Conservation (phyloP, 2,113 vertebrate genomes). For the Sterrhoptilus dennistouni region DNA sequence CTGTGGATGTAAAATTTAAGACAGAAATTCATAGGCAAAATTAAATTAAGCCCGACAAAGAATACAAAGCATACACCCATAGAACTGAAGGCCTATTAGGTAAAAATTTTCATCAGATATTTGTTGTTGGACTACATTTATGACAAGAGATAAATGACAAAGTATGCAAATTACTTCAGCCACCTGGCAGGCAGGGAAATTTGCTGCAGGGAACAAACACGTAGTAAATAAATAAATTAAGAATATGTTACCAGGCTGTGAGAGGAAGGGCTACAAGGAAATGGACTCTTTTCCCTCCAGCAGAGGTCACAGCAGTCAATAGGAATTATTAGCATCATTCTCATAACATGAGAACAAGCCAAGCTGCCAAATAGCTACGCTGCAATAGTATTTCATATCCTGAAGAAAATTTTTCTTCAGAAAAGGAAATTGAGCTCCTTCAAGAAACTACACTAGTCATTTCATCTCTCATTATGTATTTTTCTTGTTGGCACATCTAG, state of each 20-base stretch:
- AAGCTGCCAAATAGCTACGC: not conserved
- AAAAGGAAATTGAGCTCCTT: not conserved
- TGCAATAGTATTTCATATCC: not conserved
- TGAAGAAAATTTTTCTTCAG: not conserved
- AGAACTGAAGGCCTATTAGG: not conserved
- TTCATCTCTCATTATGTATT: not conserved
- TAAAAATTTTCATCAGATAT: not conserved
- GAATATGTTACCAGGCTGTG: not conserved
- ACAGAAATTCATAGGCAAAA: not conserved
- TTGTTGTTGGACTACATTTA: not conserved
- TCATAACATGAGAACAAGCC: not conserved
- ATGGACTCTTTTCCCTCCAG: not conserved
- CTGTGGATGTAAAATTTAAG: not conserved
- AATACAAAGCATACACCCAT: not conserved
- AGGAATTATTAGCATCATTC: constrained; percentile 33
- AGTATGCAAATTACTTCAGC: constrained; percentile 12
- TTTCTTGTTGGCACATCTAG: not conserved
- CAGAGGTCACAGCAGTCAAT: constrained; percentile 35
- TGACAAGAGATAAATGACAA: not conserved
- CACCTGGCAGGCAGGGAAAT: constrained; percentile 1
- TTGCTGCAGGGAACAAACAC: not conserved
- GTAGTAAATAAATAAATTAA: constrained; percentile 8
- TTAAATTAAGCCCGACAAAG: not conserved
- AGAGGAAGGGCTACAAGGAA: not conserved
- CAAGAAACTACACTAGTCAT: not conserved